Evolutionary conservation across 2,797 vertebrate species (phyloP).

Genomic region (Tarsius wallacei): DNA sequence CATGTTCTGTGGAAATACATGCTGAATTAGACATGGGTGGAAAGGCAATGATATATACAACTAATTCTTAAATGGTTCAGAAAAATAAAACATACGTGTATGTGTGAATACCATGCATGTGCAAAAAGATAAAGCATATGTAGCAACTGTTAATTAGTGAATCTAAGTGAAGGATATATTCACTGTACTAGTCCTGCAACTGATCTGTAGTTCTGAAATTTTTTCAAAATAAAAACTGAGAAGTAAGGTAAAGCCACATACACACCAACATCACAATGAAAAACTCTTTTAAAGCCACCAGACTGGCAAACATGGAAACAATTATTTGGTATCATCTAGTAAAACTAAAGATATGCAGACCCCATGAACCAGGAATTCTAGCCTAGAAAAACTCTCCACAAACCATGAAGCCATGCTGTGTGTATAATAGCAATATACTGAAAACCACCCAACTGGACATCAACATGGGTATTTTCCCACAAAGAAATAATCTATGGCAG

Average conservation of each 20-base stretch:
- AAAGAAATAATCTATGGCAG: slow-evolving; percentile 39
- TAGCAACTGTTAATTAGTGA: background rate
- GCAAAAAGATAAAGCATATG: slow-evolving; percentile 16
- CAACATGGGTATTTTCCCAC: slow-evolving; percentile 2
- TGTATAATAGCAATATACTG: background rate
- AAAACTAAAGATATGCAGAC: slow-evolving; percentile 59
- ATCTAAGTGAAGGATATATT: slow-evolving; percentile 12
- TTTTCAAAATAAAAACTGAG: slow-evolving; percentile 53
- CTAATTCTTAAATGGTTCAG: slow-evolving; percentile 11
- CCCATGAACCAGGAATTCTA: slow-evolving; percentile 31
- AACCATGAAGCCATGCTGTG: slow-evolving; percentile 1
- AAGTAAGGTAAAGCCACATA: background rate
- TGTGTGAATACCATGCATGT: background rate
- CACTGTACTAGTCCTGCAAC: background rate
- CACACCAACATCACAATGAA: background rate
- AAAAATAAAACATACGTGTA: background rate
- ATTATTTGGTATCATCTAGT: slow-evolving; percentile 20
- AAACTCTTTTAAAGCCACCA: slow-evolving; percentile 51
- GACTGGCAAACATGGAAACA: slow-evolving; percentile 8
- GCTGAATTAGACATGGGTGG: slow-evolving; percentile 25
- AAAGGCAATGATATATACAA: slow-evolving; percentile 25
- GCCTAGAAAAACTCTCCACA: slow-evolving; percentile 40
- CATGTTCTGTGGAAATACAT: slow-evolving; percentile 45
- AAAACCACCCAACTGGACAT: slow-evolving; percentile 49
- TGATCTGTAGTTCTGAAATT: slow-evolving; percentile 28